These are phyloP conservation scores for Epizoanthus ramosus DNA, from an alignment of 92 coral and sea anemone genomes.

Conservation along the genomic window DNA sequence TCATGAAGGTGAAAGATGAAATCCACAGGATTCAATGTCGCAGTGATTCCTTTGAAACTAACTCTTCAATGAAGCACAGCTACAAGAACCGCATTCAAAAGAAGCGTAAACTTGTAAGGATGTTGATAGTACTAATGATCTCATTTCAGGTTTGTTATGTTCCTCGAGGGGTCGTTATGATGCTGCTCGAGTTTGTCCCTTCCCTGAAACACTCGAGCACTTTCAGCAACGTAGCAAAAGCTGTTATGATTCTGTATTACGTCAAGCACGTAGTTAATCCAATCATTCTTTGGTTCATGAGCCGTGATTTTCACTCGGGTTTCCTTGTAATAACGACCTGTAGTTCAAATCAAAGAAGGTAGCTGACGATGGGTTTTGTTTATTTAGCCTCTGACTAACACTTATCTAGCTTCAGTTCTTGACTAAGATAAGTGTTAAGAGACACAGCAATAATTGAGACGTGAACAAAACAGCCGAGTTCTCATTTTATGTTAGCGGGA, in stretches of 20 bases:
- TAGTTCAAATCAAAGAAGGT: not conserved
- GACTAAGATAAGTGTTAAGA: too few species aligned
- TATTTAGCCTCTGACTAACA: not conserved
- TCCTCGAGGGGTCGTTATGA: slow-evolving; percentile 76
- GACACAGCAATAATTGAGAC: too few species aligned
- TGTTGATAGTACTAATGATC: slow-evolving; percentile 67
- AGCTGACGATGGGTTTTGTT: not conserved
- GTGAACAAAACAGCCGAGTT: too few species aligned
- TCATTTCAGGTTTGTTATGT: slow-evolving; percentile 80
- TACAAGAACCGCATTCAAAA: slow-evolving; percentile 45
- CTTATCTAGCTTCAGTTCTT: not conserved
- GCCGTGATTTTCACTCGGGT: slow-evolving; percentile 70
- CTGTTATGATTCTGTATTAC: slow-evolving; percentile 73
- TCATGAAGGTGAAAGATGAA: slow-evolving; percentile 51
- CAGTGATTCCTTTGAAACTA: slow-evolving; percentile 15
- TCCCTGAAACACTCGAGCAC: slow-evolving; percentile 5
- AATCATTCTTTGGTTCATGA: slow-evolving; percentile 77
- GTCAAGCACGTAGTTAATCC: slow-evolving; percentile 77
- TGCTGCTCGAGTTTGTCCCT: slow-evolving; percentile 55
- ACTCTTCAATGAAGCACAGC: not conserved
- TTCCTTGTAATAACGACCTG: slow-evolving; percentile 37
- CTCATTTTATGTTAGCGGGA: too few species aligned
- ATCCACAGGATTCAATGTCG: slow-evolving; percentile 44
- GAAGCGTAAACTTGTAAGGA: slow-evolving; percentile 63
- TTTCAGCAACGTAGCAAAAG: slow-evolving; percentile 55